These are phyloP conservation scores for Melanotaenia trifasciata DNA, from an alignment of 2,797 vertebrate species.

Conservation along the genomic window DNA sequence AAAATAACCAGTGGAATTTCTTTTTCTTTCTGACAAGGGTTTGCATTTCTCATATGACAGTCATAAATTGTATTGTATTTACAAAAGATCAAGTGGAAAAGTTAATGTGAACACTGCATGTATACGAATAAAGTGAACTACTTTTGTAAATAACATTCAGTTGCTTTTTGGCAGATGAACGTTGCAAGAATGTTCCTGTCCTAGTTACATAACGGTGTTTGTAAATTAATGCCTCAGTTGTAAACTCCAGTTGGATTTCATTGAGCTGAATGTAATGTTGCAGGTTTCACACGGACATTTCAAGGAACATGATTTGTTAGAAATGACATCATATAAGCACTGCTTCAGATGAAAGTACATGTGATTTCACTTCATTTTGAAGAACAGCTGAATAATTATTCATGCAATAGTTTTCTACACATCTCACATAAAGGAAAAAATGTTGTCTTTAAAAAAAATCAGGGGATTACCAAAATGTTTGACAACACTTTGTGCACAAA, in stretches of 20 bases:
- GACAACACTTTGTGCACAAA: background rate
- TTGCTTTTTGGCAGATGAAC: slow-evolving; percentile 1
- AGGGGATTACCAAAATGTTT: background rate
- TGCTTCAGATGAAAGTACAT: background rate
- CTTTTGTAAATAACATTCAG: slow-evolving; percentile 5
- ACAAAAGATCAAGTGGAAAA: slow-evolving; percentile 17
- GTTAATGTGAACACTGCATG: background rate
- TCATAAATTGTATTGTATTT: slow-evolving; percentile 15
- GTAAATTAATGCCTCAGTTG: slow-evolving; percentile 2
- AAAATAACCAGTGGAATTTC: background rate
- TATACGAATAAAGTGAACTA: background rate
- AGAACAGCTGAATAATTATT: background rate
- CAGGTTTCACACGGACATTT: slow-evolving; percentile 4
- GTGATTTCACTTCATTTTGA: background rate
- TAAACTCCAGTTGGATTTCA: background rate
- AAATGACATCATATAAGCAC: too few species aligned
- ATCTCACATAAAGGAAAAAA: slow-evolving; percentile 1
- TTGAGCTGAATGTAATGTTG: background rate
- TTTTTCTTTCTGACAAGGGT: background rate
- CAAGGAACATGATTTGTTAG: background rate
- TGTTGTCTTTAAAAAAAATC: background rate
- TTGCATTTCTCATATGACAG: slow-evolving; percentile 14
- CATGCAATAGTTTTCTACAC: background rate
- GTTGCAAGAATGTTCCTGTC: slow-evolving; percentile 1
- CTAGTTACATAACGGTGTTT: slow-evolving; percentile 18